Conservation (phyloP, 1,140 invertebrate species). For the Yoshiicerus persimilis region DNA sequence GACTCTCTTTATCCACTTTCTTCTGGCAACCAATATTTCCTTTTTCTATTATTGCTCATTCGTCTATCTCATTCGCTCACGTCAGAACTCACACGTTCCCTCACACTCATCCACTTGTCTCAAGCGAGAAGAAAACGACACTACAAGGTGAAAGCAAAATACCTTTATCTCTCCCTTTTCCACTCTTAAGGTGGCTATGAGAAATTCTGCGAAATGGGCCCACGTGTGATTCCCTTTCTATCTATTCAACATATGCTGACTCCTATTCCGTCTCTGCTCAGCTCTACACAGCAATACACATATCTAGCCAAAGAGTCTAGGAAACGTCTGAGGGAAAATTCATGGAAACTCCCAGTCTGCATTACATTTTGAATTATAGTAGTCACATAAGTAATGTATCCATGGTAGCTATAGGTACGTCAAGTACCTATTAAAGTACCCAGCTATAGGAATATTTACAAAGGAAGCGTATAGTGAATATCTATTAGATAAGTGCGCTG, state of each 20-base stretch:
- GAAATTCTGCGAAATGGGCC: not conserved
- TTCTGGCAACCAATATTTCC: not conserved
- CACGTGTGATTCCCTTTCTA: not conserved
- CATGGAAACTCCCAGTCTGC: not conserved
- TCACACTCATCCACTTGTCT: not conserved
- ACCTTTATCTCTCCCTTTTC: not conserved
- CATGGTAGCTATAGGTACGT: not conserved
- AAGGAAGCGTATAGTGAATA: no score
- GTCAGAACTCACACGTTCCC: not conserved
- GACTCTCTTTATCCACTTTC: not conserved
- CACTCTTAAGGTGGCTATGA: not conserved
- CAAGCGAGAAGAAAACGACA: not conserved
- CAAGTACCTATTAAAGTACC: not conserved
- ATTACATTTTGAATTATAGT: not conserved
- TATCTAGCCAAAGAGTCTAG: not conserved
- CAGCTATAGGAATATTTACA: not conserved
- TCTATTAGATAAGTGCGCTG: not conserved
- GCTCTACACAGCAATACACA: not conserved
- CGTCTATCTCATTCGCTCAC: not conserved
- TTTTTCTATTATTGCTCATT: conserved; percentile 18
- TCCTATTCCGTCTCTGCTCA: not conserved
- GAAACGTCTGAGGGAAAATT: not conserved
- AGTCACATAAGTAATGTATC: not conserved
- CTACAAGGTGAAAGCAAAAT: not conserved
- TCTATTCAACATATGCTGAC: not conserved